Conservation (phyloP, 2,113 vertebrate genomes). For the Odobenus rosmarus region DNA sequence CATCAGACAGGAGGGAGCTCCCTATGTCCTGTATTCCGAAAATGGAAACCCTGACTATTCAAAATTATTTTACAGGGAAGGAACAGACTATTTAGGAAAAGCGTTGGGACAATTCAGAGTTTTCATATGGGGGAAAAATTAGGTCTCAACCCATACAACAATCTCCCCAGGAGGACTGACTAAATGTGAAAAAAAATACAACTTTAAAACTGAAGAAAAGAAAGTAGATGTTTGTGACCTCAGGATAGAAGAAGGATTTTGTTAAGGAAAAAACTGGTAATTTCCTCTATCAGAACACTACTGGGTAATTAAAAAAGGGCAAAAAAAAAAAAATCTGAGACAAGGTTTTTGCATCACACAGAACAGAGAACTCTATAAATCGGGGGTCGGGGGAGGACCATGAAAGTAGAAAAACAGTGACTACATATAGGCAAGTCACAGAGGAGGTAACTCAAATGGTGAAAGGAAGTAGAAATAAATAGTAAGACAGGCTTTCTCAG, state of each 20-base stretch:
- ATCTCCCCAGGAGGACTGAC: background rate
- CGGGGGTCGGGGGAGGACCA: background rate
- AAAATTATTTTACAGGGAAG: background rate
- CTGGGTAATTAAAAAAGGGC: background rate
- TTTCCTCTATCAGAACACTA: background rate
- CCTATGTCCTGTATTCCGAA: background rate
- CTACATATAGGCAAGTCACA: background rate
- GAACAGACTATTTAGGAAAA: background rate
- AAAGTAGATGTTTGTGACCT: background rate
- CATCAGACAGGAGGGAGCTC: too few relatives aligned
- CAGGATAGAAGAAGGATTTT: background rate
- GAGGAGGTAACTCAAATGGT: background rate
- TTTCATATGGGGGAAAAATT: background rate
- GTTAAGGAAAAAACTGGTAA: background rate
- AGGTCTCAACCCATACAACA: background rate
- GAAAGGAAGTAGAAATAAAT: background rate
- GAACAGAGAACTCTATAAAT: background rate
- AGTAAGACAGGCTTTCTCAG: background rate
- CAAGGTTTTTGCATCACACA: background rate
- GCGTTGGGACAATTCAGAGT: background rate
- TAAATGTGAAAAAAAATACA: background rate
- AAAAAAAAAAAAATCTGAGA: background rate
- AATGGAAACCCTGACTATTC: background rate
- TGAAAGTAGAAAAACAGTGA: background rate
- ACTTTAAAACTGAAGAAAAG: background rate